Base-by-base conservation (phyloP, 2,113 vertebrate genomes). In the Anolis carolinensis region DNA sequence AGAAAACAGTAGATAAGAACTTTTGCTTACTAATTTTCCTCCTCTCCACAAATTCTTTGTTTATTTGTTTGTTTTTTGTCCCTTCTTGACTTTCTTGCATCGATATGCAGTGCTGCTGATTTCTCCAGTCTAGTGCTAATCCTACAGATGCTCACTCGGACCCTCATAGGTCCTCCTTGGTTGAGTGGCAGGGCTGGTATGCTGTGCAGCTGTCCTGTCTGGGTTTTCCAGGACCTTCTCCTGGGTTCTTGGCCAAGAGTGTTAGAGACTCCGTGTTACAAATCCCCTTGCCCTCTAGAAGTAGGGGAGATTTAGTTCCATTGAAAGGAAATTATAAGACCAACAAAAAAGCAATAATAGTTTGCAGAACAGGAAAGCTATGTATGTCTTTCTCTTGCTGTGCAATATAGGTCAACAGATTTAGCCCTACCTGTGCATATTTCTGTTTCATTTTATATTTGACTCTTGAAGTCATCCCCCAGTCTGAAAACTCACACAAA, bases 171-270 rank as follows among this genome's bases (percentile, higher is more conserved):
- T 55, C n/a, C 21, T 79, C 27, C 30, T 70, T 55, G 34, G 20
- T n/a, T 71, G 65, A 79, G 76, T 79, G 76, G 65, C 83, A 71
- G 65, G 20, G 32, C 34, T 79, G 20, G 10, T 44, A 79, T 79
- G 50, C 23, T 71, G 6, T 72, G 84, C 84, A 85, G 65, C 76
- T 79, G 50, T 25, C 20, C 44, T 71, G 34, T 52, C 50, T 71
- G 16, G 67, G 34, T 44, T 79, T 85, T 65, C 71, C 16, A 2
- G 27, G 20, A 32, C 44, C 52, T 71, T 21, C 55, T 78, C 18
- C 32, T 79, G 34, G 75, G 67, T 3, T n/a, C 32, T 50, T 85
- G 83, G 16, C 75, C 65, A 79, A 59, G 8, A 36, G 23, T 79
- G 50, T 79, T 78, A 71, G 32, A 59, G 8, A 32, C 30, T 71